phyloP scores from a whole-genome alignment of 2,888 invertebrate species.

The Erannis defoliaria region DNA sequence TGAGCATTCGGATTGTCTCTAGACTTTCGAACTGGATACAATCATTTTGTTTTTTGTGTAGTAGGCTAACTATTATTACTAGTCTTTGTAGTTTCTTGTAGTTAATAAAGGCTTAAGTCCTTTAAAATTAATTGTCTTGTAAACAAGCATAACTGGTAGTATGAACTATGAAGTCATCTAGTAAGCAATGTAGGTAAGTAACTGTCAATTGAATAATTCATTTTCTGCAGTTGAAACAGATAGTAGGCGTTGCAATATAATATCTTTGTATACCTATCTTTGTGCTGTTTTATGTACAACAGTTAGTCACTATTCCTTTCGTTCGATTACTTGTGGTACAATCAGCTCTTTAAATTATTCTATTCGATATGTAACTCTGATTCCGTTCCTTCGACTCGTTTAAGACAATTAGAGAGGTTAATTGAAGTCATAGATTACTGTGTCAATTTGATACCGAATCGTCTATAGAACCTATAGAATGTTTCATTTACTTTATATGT shows the following conservation, averaged over 20 bases:
- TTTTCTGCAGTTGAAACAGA: not conserved
- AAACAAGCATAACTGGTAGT: too few species aligned
- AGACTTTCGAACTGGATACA: too few species aligned
- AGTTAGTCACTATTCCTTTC: conserved; percentile 31
- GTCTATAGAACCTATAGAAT: not conserved
- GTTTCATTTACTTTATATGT: not conserved
- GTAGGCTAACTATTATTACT: too few species aligned
- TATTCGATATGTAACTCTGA: not conserved
- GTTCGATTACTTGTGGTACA: not conserved
- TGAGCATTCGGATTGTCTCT: too few species aligned
- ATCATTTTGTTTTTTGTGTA: too few species aligned
- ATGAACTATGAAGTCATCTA: conserved; percentile 35
- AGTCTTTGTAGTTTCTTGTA: too few species aligned
- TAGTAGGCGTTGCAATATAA: conserved; percentile 25
- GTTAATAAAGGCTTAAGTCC: too few species aligned
- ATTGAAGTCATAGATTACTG: conserved; percentile 25
- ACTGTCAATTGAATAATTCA: conserved; percentile 28
- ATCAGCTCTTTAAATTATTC: not conserved
- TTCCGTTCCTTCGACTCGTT: conserved; percentile 1
- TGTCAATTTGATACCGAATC: conserved; percentile 11
- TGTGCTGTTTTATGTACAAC: not conserved
- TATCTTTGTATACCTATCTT: too few species aligned
- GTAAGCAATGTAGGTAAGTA: conserved; percentile 8
- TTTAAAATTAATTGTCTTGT: conserved; percentile 7
- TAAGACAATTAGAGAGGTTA: conserved; percentile 20